Evolutionary conservation across 2,113 vertebrate species (phyloP).

Genomic region (Epinephelus moara): DNA sequence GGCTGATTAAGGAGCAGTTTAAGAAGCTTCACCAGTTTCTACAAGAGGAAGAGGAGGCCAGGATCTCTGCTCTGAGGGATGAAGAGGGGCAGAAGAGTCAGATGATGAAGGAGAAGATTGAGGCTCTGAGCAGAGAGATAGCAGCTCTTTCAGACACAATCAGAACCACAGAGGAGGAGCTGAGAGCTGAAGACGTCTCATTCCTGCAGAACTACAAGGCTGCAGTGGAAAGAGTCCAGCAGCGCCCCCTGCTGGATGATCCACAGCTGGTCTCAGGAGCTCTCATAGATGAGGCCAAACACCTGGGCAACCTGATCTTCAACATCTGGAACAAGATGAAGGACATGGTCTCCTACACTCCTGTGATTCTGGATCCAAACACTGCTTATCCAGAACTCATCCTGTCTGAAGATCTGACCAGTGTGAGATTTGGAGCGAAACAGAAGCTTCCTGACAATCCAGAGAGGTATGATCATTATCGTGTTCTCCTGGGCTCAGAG

Average conservation of each 20-base stretch:
- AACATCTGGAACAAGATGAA: neutral
- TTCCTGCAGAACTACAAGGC: neutral
- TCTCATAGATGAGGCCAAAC: constrained; percentile 11
- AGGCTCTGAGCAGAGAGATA: constrained; percentile 13
- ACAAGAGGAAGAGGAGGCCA: constrained; percentile 26
- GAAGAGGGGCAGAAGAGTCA: constrained; percentile 31
- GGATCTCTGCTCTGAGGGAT: constrained; percentile 33
- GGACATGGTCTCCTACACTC: neutral
- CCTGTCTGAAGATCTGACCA: constrained; percentile 35
- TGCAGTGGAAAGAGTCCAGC: neutral
- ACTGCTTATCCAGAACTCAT: constrained; percentile 6
- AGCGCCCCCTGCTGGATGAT: constrained; percentile 3
- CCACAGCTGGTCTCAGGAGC: neutral
- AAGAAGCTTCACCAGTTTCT: constrained; percentile 35
- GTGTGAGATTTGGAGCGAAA: neutral
- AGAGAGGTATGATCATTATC: neutral
- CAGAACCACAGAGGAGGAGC: constrained; percentile 7
- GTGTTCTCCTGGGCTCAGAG: neutral
- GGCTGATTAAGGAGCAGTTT: constrained; percentile 29
- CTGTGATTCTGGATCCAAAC: constrained; percentile 46
- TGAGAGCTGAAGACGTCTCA: neutral
- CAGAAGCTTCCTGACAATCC: constrained; percentile 17
- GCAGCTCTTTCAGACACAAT: neutral
- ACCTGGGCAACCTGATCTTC: constrained; percentile 22
- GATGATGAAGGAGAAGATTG: constrained; percentile 5